phyloP scores from a whole-genome alignment of 2,888 invertebrate genomes.

The Lutraria lutraria region DNA sequence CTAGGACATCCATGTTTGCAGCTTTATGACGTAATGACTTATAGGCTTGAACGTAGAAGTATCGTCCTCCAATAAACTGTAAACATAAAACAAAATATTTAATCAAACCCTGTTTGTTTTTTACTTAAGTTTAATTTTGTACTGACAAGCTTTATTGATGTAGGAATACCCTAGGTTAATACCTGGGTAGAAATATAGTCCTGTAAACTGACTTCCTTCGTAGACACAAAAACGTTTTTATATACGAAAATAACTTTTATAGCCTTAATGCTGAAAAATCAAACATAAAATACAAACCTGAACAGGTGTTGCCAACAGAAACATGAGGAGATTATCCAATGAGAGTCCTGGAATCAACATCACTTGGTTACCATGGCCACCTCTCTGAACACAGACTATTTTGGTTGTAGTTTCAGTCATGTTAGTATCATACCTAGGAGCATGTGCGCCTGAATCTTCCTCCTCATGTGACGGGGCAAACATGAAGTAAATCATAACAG shows the following conservation, averaged over 20 bases:
- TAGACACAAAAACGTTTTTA: too few species aligned
- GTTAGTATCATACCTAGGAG: constrained; percentile 21
- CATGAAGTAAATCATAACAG: constrained; percentile 98
- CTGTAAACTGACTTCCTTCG: too few species aligned
- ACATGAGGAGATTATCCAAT: constrained; percentile 97
- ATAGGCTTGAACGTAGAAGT: constrained; percentile 98
- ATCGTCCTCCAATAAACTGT: constrained; percentile 96
- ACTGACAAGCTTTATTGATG: too few species aligned
- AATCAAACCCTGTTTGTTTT: too few species aligned
- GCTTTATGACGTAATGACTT: constrained; percentile 95
- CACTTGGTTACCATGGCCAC: constrained; percentile 74
- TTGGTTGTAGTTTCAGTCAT: constrained; percentile 46
- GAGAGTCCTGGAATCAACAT: constrained; percentile 95
- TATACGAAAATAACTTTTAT: too few species aligned
- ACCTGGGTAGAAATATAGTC: too few species aligned
- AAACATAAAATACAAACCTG: constrained; percentile 89
- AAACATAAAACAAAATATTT: constrained; percentile 62
- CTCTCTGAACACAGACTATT: neutral
- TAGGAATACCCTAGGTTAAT: too few species aligned
- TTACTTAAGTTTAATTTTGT: too few species aligned
- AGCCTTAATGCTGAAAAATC: neutral
- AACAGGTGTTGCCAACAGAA: constrained; percentile 97
- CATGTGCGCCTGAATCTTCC: constrained; percentile 29
- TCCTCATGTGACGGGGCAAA: constrained; percentile 69
- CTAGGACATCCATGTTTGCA: constrained; percentile 99